Conservation (phyloP, 1,140 invertebrate genomes). For the Heterodera schachtii region DNA sequence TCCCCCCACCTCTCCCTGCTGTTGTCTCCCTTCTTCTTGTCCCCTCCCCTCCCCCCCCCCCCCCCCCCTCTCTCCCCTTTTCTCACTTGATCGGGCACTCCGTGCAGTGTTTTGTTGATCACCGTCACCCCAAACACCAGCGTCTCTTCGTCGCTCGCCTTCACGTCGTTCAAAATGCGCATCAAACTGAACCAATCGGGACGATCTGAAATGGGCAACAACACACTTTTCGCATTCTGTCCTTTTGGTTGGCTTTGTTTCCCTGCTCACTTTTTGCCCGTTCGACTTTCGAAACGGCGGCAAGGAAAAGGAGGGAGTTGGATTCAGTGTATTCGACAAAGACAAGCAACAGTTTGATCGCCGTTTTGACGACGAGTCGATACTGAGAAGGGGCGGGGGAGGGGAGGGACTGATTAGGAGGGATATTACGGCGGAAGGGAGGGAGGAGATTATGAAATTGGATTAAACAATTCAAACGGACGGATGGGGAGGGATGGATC, state of each 20-base stretch:
- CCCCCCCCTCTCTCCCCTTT: too few species aligned
- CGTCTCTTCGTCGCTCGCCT: slow-evolving; percentile 90
- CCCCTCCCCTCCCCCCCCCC: too few species aligned
- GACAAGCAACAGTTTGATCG: slow-evolving; percentile 90
- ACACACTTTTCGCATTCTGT: background rate
- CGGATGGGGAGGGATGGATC: slow-evolving; percentile 9
- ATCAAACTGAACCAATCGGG: slow-evolving; percentile 82
- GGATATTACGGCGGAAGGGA: background rate
- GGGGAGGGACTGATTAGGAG: background rate
- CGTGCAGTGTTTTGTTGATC: slow-evolving; percentile 93
- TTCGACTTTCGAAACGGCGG: slow-evolving; percentile 85
- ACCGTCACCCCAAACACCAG: slow-evolving; percentile 93
- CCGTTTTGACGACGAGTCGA: slow-evolving; percentile 96
- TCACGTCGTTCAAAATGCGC: slow-evolving; percentile 87
- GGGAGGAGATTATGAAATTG: slow-evolving; percentile 4
- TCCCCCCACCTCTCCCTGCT: too few species aligned
- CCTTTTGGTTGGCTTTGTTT: too few species aligned
- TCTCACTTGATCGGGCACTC: slow-evolving; percentile 77
- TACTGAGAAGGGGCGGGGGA: slow-evolving; percentile 74
- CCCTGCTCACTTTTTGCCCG: slow-evolving; percentile 72
- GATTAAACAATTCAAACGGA: slow-evolving; percentile 5
- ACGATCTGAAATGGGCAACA: slow-evolving; percentile 65
- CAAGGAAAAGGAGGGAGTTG: slow-evolving; percentile 84
- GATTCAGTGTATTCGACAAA: slow-evolving; percentile 97
- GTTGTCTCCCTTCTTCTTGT: too few species aligned